Evolutionary conservation across 2,888 invertebrate genomes (phyloP), one percentile per base, ranked within the genome.

Genomic region (Napeogenes sylphis): DNA sequence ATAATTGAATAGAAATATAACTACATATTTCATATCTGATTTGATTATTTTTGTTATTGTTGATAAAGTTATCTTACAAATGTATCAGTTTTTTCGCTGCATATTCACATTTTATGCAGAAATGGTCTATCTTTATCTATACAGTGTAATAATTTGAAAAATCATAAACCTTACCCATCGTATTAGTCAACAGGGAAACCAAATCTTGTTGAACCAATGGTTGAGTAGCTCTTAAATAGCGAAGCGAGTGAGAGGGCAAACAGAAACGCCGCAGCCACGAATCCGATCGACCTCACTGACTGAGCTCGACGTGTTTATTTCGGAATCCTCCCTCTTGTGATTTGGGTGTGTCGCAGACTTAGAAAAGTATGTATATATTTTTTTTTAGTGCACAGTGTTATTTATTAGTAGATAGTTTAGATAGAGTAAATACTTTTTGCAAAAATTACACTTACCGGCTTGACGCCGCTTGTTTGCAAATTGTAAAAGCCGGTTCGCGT

Each of bases 221-320:
- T 88, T 87, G 71, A 21, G 62, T 58, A 76, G 55, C 69, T 47
- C 80, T 78, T 75, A 55, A 60, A 57, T 67, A 58, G 61, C 66
- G 68, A 61, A 67, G 70, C 71, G 81, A 85, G 83, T 79, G 85
- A 84, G 88, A 88, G 80, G 77, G 84, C 80, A 73, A 84, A 85
- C 83, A 80, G 81, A 79, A 82, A 80, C 83, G 77, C 70, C 73
- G 78, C 80, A 82, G 77, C 70, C 73, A 73, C 80, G 78, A 81
- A 75, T 74, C 76, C 82, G 78, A 75, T 81, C 83, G 80, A 78
- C 79, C 79, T 77, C 79, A 72, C 73, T 68, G 78, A 75, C 78
- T 77, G 75, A 79, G 80, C 76, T 80, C 80, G 64, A 65, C 71
- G 79, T 77, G 77, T 76, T 81, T 85, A 87, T 87, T 87, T 87